Base-by-base conservation (phyloP, 2,113 vertebrate species). In the Rissa tridactyla region DNA sequence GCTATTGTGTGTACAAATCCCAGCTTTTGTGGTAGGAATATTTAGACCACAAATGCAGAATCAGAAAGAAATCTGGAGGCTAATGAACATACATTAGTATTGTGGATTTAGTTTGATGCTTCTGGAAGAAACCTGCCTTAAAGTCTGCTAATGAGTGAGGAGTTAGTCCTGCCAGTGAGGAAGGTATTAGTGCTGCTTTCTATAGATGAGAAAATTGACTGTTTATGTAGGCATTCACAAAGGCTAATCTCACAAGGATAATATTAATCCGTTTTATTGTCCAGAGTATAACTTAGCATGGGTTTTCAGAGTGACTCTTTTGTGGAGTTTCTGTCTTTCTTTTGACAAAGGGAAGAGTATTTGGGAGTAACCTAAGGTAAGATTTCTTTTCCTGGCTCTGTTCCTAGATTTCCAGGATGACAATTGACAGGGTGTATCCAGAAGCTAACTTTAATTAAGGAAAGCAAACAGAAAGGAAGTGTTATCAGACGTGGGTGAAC, bases 401-500 rank as follows among this genome's bases (percentile, higher is more conserved):
- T 81, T 88, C 80, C 55, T 82, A 76, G 86, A 65, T 91, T 91
- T 94, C 61, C 40, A 82, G 18, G 52, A 79, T 87, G 70, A 84
- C 86, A 92, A 96, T 76, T 95, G 72, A 72, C 36, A 89, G 36
- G 15, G 9, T 91, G 34, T 52, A 79, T 71, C 49, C 73, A 92
- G 77, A 82, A 82, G 36, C 5, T 79, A 64, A 76, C 34, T 79
- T 91, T 57, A 94, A 87, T 85, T 89, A 88, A 85, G 61, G 66
- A 76, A 94, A 72, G 17, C 30, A 92, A 90, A 94, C 70, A 91
- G 52, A 86, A 85, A 91, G 38, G 61, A 80, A 92, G 32, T 57
- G 57, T 40, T 91, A 82, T 72, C 66, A 79, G 62, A 42, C 0
- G 2, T 76, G 52, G 55, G 64, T 78, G 76, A 96, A 88, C 68